Evolutionary conservation across 2,113 vertebrate species (phyloP), one percentile per base, ranked within the genome.

Genomic region (Myodes glareolus): DNA sequence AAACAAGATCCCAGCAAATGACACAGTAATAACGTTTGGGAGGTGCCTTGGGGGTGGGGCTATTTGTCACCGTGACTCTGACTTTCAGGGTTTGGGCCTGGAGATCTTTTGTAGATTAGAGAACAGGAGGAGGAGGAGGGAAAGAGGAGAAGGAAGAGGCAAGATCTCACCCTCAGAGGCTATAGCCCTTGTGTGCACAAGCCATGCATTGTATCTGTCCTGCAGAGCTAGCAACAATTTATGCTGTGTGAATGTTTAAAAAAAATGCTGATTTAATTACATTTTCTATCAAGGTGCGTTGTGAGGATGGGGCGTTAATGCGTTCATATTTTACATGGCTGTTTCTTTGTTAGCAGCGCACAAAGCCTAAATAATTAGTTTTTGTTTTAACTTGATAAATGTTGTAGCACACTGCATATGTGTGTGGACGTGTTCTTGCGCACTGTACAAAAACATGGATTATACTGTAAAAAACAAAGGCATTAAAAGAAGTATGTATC

Each of bases 231-330:
- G 92, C 27, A 0, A 14, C 92, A 86, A 91, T 96, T 97, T 95
- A 36, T 95, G 97, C 97, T 96, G 96, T 97, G 72, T 65, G 94
- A 31, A 39, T 85, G 81, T 76, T n/a, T 65, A 72, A 67, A 81
- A 96, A 58, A 96, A 87, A 90, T 52, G 96, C 97, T 96, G 94
- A 95, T 96, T 90, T 88, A 80, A 95, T 94, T 96, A 68, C 80
- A 80, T 93, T 93, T 95, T 42, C 84, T 94, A 55, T 93, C 88
- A 86, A 90, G 27, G 92, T 91, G 27, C 31, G 17, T 78, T 75
- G 88, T 31, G 47, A 88, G 47, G 23, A 68, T 36, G 58, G 63
- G 25, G 84, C 61, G n/a, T 75, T 95, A 81, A 94, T 92, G 94
- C 92, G 58, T 75, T 85, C 25, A 2, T 94, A 80, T 86, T 93